phyloP scores from a whole-genome alignment of 2,888 invertebrate species.

The Athetis lepigone region DNA sequence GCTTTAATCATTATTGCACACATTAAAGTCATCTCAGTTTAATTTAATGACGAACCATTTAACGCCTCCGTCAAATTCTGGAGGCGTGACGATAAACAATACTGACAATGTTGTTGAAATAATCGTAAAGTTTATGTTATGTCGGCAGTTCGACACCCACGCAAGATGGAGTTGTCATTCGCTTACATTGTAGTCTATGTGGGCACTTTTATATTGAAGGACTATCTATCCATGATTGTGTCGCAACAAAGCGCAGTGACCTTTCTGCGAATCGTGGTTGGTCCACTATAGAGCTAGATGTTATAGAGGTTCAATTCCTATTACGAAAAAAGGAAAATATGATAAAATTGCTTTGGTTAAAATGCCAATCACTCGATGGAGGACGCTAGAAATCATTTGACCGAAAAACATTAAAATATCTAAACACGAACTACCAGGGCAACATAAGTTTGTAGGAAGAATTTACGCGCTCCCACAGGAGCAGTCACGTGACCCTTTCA shows the following conservation, averaged over 20 bases:
- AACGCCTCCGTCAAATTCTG: conserved; percentile 44
- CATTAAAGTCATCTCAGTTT: conserved; percentile 16
- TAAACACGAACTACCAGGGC: conserved; percentile 53
- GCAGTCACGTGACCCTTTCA: conserved; percentile 71
- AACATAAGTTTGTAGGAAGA: conserved; percentile 35
- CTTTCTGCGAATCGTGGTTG: background rate
- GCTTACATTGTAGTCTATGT: conserved; percentile 29
- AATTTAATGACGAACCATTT: conserved; percentile 30
- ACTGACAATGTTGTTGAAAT: conserved; percentile 59
- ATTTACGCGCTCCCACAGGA: conserved; percentile 51
- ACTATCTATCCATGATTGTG: background rate
- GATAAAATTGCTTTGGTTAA: no score
- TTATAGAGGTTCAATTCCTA: no score
- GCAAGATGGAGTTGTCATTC: conserved; percentile 56
- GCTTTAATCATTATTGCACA: background rate
- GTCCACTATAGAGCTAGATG: no score
- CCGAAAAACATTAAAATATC: conserved; percentile 46
- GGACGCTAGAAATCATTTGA: no score
- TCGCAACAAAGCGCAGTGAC: background rate
- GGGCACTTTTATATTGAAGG: conserved; percentile 6
- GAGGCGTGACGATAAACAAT: conserved; percentile 49
- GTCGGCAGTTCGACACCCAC: conserved; percentile 56
- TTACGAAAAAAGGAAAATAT: no score
- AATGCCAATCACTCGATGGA: no score
- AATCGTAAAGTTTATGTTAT: conserved; percentile 58